A percentile compares a stretch with the other conserved stretches of the same genome.
Conservation (phyloP, 2,113 vertebrate genomes). For the Passer domesticus region DNA sequence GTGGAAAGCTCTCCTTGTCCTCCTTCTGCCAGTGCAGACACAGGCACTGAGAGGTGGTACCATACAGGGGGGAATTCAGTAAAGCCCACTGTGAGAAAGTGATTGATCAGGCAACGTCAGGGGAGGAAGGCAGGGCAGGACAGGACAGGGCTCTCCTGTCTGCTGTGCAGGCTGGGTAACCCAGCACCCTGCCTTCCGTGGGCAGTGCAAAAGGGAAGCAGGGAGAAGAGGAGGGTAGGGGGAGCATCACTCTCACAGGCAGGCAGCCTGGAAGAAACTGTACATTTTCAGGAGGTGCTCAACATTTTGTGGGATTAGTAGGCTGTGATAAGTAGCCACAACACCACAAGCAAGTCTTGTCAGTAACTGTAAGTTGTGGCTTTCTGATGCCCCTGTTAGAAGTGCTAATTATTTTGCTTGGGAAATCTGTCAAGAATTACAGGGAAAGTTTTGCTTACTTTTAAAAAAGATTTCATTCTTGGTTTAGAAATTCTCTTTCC, state of each 20-base stretch:
- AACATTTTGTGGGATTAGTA: neutral
- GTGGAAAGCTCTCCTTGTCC: neutral
- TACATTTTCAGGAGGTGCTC: neutral
- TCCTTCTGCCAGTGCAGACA: neutral
- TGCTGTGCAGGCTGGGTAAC: neutral
- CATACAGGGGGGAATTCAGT: neutral
- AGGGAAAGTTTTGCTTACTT: neutral
- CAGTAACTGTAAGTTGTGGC: neutral
- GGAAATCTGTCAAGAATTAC: neutral
- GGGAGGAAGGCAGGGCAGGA: neutral
- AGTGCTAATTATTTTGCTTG: neutral
- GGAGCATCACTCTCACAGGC: neutral
- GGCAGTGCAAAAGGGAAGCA: neutral
- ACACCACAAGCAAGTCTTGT: neutral
- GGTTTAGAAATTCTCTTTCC: neutral
- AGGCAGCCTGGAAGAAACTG: neutral
- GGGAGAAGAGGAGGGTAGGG: neutral
- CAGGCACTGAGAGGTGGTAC: neutral
- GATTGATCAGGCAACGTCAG: accelerated
- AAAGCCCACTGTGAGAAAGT: neutral
- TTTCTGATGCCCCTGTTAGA: neutral
- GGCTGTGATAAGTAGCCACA: neutral
- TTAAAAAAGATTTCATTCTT: neutral
- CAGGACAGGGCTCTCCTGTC: accelerated
- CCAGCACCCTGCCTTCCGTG: neutral